A percentile compares a stretch with the other conserved stretches of the same genome.
These are phyloP conservation scores for Bolborhynchus lineola DNA, from an alignment of 2,113 vertebrate genomes.

Conservation along the genomic window DNA sequence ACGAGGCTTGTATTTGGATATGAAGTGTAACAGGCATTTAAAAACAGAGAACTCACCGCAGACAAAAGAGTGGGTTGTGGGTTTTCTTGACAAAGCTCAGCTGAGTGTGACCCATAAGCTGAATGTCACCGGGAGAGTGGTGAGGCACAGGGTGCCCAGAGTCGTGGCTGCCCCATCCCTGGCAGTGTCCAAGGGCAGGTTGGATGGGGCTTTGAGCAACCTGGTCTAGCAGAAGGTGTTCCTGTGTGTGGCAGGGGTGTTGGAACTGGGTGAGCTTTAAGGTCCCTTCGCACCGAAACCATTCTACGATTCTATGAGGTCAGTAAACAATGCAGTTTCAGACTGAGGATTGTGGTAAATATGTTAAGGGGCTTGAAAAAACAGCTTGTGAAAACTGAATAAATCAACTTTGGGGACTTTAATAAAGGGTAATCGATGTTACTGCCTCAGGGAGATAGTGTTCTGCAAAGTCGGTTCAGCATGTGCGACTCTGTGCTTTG, in stretches of 20 bases:
- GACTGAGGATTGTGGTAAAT: not conserved
- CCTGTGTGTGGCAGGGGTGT: not conserved
- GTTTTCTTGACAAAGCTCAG: not conserved
- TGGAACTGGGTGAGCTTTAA: not conserved
- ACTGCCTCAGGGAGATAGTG: not conserved
- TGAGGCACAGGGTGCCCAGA: not conserved
- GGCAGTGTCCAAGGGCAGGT: not conserved
- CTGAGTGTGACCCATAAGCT: not conserved
- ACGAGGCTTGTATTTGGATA: not conserved
- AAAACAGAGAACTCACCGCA: not conserved
- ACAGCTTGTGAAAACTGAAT: not conserved
- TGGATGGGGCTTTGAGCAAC: not conserved
- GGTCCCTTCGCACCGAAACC: not conserved
- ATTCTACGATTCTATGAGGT: not conserved
- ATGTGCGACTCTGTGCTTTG: not conserved
- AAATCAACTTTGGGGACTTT: not conserved
- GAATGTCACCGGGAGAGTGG: not conserved
- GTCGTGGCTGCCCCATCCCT: not conserved
- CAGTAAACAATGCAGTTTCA: not conserved
- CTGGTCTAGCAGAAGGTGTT: not conserved
- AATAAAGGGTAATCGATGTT: not conserved
- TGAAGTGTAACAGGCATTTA: not conserved
- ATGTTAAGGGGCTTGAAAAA: not conserved
- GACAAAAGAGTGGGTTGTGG: not conserved
- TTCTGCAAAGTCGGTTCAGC: rapidly evolving